Conservation (phyloP, 1,140 invertebrate species). For the Ladona fulva region DNA sequence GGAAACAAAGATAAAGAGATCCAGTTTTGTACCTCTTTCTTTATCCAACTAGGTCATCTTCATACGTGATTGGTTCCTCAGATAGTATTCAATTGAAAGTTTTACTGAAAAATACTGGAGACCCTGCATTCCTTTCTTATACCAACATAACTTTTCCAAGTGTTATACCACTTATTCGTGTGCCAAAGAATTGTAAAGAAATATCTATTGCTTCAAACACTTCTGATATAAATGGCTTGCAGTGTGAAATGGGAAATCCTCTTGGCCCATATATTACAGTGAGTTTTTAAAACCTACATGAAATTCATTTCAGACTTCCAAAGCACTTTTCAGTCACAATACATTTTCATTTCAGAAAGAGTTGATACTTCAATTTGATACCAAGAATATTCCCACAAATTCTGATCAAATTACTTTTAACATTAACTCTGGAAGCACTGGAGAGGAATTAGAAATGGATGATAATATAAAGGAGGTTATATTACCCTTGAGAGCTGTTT, state of each 20-base stretch:
- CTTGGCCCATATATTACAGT: slow-evolving; percentile 17
- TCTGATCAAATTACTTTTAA: neutral
- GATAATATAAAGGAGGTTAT: neutral
- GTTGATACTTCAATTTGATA: neutral
- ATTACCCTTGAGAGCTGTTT: neutral
- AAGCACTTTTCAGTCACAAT: neutral
- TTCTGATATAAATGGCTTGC: neutral
- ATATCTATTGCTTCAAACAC: neutral
- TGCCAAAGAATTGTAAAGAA: slow-evolving; percentile 18
- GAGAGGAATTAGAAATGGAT: neutral
- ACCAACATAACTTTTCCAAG: slow-evolving; percentile 19
- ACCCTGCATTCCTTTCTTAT: slow-evolving; percentile 24
- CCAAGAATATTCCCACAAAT: neutral
- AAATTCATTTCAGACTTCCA: neutral
- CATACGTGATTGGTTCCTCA: slow-evolving; percentile 20
- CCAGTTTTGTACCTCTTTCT: no score
- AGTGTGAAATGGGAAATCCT: slow-evolving; percentile 15
- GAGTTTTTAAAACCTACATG: neutral
- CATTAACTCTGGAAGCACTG: neutral
- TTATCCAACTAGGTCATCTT: no score
- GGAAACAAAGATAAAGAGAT: no score
- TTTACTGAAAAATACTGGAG: slow-evolving; percentile 22
- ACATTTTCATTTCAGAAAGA: neutral
- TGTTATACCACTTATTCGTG: slow-evolving; percentile 17
- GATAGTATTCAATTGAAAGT: slow-evolving; percentile 20